These are phyloP conservation scores for Camelus dromedarius DNA, from an alignment of 2,113 vertebrate genomes.

Conservation along the genomic window DNA sequence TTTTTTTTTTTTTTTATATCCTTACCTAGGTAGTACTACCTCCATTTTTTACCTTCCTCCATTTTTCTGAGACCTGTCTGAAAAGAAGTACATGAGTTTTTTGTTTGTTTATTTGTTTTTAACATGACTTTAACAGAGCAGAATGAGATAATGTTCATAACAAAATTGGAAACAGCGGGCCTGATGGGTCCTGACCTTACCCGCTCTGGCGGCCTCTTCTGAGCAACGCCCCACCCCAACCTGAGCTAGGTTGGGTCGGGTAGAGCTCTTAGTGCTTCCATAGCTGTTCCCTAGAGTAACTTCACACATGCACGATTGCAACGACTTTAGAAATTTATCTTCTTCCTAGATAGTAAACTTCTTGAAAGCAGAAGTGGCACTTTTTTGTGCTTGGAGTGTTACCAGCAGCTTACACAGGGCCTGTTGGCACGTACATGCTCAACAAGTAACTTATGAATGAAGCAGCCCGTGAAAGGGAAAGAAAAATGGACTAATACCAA, in stretches of 20 bases:
- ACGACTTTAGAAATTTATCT: not conserved
- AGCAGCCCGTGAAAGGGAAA: not conserved
- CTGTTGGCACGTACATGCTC: fast-evolving
- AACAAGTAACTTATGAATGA: not conserved
- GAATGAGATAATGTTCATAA: not conserved
- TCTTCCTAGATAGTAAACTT: not conserved
- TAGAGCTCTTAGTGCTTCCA: not conserved
- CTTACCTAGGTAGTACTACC: not conserved
- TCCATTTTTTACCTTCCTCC: not conserved
- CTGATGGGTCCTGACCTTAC: not conserved
- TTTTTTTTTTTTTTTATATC: not conserved
- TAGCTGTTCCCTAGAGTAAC: not conserved
- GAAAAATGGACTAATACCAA: constrained; percentile 27
- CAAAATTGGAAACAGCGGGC: not conserved
- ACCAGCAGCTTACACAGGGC: not conserved
- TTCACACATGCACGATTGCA: not conserved
- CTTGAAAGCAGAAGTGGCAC: not conserved
- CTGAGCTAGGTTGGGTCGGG: not conserved
- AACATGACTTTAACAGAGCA: not conserved
- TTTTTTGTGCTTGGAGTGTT: not conserved
- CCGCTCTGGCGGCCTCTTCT: not conserved
- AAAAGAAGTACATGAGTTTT: not conserved
- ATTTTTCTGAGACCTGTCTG: not conserved
- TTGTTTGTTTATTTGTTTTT: not conserved
- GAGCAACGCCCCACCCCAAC: no score